Conservation (phyloP, 2,888 invertebrate species). For the Amphipyra tragopoginis region DNA sequence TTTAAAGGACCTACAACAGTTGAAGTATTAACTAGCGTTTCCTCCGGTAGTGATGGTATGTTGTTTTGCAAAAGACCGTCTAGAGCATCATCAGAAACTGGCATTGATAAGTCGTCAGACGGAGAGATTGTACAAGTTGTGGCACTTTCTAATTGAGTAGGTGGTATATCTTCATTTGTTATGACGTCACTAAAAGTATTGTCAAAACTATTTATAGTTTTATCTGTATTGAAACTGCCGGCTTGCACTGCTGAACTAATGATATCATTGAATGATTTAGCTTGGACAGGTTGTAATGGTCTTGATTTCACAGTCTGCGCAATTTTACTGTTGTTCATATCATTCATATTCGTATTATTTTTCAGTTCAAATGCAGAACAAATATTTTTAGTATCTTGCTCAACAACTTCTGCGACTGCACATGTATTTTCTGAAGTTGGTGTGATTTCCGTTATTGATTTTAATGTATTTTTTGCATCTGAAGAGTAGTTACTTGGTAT, state of each 20-base stretch:
- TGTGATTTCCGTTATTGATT: neutral
- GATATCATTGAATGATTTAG: slow-evolving; percentile 8
- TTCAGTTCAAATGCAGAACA: slow-evolving; percentile 2
- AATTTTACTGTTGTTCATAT: neutral
- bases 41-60: neutral
- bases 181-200: too few relatives aligned
- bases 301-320: neutral
- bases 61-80: neutral
- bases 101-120: slow-evolving; percentile 1
- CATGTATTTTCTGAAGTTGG: slow-evolving; percentile 12
- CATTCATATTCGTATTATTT: slow-evolving; percentile 17
- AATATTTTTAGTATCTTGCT: slow-evolving; percentile 3
- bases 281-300: slow-evolving; percentile 23
- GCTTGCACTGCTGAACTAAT: neutral
- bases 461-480: slow-evolving; percentile 3
- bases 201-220: neutral
- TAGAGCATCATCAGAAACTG: neutral
- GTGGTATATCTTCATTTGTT: neutral
- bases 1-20: slow-evolving; percentile 2
- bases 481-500: neutral
- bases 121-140: neutral
- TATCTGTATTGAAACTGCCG: neutral
- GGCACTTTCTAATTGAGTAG: neutral
- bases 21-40: neutral
- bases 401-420: slow-evolving; percentile 9